Evolutionary conservation across 1,140 invertebrate species (phyloP), one percentile per base, ranked within the genome.

Genomic region (Caenorhabditis briggsae): DNA sequence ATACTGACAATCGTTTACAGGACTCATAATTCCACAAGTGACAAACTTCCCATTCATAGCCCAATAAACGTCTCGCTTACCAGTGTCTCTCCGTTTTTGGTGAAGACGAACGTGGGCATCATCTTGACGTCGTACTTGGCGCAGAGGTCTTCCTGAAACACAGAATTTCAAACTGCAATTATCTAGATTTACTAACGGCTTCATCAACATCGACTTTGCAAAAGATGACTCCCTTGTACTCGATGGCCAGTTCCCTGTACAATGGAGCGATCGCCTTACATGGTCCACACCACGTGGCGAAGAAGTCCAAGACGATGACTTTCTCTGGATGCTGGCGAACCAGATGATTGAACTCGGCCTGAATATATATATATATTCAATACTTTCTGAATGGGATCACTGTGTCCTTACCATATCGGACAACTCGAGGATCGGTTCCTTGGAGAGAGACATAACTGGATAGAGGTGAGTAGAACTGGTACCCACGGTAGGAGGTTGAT

Each of bases 201-300:
- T 91, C 90, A 82, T 91, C 90, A 18, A 91, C 91, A 83, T 91
- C 90, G 12, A 91, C 87, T 85, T 89, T 90, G 12, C 90, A 85
- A 59, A 88, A 91, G 41, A 90, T 85, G 33, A 88, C 41, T 33
- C 14, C 55, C 7, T 88, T 78, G 43, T 70, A 14, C 11, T 50
- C 50, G 8, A 41, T 82, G n/a, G 61, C 48, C 2, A 58, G 25
- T 3, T 94, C 94, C 87, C 94, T 91, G 82, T 95, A 90, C 87
- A 94, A 95, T 8, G 97, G 97, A 8, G 95, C 95, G 93, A 98
- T 98, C 93, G 95, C 94, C 93, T 96, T 96, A 94, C 97, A 99
- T 14, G 97, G 97, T 0, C 96, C 97, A 93, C 94, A 95, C 94
- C 94, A 95, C 6, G 92, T 93, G 25, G 94, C 94, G 90, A 91